A percentile compares a stretch with the other conserved stretches of the same genome.
Conservation (phyloP, 2,113 vertebrate species). For the Entomyzon cyanotis region DNA sequence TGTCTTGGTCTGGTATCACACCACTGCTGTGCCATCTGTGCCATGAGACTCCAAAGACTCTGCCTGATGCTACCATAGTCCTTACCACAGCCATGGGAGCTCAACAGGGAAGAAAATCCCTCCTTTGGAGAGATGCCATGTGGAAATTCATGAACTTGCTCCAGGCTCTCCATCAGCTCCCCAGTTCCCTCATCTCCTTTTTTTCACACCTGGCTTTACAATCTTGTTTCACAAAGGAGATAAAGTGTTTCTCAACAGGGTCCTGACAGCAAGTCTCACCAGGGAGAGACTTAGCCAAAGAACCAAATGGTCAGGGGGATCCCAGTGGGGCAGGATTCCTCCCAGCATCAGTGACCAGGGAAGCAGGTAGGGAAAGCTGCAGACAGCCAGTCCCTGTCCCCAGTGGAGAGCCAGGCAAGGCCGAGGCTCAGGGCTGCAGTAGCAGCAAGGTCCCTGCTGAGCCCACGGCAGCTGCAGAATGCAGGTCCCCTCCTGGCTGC, state of each 20-base stretch:
- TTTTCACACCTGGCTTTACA: not conserved
- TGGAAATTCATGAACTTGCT: not conserved
- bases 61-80: not conserved
- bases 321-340: not conserved
- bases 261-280: not conserved
- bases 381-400: not conserved
- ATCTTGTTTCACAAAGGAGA: not conserved
- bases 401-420: not conserved
- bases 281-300: not conserved
- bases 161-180: not conserved
- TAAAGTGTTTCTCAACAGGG: not conserved
- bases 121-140: not conserved
- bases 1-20: not conserved
- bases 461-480: not conserved
- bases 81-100: not conserved
- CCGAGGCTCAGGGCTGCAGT: not conserved
- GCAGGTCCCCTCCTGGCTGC: not conserved
- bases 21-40: not conserved
- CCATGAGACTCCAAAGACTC: not conserved
- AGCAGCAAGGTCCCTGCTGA: not conserved
- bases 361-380: not conserved
- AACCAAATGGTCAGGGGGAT: not conserved
- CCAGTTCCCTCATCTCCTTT: not conserved
- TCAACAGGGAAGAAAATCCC: not conserved
- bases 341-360: not conserved